phyloP scores from a whole-genome alignment of 2,797 vertebrate species.

The Rhabdomys pumilio region DNA sequence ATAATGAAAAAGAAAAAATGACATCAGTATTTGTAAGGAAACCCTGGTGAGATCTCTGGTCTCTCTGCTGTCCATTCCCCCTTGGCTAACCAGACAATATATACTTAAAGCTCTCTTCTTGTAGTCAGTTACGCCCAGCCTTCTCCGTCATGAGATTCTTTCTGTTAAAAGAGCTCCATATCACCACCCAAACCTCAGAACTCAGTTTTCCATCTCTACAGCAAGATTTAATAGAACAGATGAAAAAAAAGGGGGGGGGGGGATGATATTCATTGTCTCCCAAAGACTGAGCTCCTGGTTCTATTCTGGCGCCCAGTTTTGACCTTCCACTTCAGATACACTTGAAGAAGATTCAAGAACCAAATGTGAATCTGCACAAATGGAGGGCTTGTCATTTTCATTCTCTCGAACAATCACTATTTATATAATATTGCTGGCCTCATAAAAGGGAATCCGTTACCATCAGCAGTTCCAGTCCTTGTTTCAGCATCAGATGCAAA shows the following conservation, averaged over 20 bases:
- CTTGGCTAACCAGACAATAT: neutral
- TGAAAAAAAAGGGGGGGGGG: neutral
- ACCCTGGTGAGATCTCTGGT: neutral
- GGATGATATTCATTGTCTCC: conserved; percentile 38
- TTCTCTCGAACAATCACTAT: conserved; percentile 72
- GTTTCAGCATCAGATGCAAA: conserved; percentile 74
- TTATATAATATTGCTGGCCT: conserved; percentile 75
- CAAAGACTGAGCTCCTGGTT: conserved; percentile 34
- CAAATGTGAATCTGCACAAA: conserved; percentile 22
- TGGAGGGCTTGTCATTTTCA: conserved; percentile 62
- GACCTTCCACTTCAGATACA: conserved; percentile 34
- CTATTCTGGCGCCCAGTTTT: conserved; percentile 49
- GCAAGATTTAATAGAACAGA: neutral
- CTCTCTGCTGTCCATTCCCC: neutral
- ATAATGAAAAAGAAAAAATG: neutral
- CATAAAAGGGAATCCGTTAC: conserved; percentile 72
- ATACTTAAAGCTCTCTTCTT: conserved; percentile 10
- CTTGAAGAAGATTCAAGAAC: conserved; percentile 66
- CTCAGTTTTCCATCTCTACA: neutral
- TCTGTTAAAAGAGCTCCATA: conserved; percentile 3
- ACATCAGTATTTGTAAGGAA: neutral
- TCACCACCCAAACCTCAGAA: conserved; percentile 8
- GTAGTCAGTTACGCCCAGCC: conserved; percentile 5
- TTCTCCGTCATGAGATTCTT: conserved; percentile 7
- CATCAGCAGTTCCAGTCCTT: conserved; percentile 67